Evolutionary conservation across 2,888 invertebrate genomes (phyloP).

Genomic region (Seira musarum): DNA sequence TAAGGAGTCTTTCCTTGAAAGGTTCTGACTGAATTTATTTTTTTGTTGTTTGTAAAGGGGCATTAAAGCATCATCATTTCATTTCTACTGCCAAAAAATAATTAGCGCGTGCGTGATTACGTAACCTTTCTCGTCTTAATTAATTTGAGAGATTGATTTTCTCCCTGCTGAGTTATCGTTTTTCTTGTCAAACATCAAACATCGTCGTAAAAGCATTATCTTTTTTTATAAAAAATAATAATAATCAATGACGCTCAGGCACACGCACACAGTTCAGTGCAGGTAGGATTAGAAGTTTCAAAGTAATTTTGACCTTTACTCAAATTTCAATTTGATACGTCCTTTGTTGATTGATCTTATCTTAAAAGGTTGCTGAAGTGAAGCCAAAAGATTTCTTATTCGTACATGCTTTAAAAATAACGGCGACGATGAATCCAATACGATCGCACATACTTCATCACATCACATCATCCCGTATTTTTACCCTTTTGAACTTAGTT

Average conservation of each 20-base stretch:
- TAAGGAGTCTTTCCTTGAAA: neutral
- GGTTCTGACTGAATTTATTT: neutral
- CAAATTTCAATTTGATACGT: too few species aligned
- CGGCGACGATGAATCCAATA: neutral
- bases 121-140: neutral
- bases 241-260: neutral
- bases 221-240: too few species aligned
- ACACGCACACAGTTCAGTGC: neutral
- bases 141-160: slow-evolving; percentile 9
- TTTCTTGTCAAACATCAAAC: neutral
- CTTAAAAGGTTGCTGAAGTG: neutral
- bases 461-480: neutral
- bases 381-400: neutral
- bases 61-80: neutral
- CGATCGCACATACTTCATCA: too few species aligned
- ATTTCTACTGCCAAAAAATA: neutral
- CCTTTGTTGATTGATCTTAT: neutral
- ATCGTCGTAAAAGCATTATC: neutral
- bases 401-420: neutral
- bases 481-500: neutral
- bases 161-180: neutral
- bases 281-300: neutral
- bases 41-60: neutral
- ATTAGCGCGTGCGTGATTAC: neutral
- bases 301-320: too few species aligned